Evolutionary conservation across 2,797 vertebrate species (phyloP).

Genomic region (Nyctalus aviator): DNA sequence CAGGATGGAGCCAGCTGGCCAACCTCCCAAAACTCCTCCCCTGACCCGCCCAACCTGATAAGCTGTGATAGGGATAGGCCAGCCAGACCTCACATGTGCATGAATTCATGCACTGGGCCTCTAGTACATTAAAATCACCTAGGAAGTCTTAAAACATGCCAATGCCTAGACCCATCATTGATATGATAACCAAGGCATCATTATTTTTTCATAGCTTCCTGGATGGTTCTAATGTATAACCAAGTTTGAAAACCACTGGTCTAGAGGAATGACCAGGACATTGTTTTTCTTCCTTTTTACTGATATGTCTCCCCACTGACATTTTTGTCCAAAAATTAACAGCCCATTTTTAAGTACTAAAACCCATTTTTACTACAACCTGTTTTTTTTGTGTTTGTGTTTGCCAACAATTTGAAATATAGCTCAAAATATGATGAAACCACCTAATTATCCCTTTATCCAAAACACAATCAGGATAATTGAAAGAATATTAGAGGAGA

Average conservation of each 20-base stretch:
- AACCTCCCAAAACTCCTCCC: too few relatives aligned
- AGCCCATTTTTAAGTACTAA: not conserved
- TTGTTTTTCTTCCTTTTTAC: not conserved
- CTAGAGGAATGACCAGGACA: not conserved
- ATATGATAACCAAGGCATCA: not conserved
- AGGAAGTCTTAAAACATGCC: not conserved
- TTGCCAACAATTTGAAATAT: constrained; percentile 31
- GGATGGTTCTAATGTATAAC: not conserved
- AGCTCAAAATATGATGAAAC: not conserved
- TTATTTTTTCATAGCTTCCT: not conserved
- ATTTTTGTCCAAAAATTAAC: not conserved
- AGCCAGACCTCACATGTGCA: too few relatives aligned
- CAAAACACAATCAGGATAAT: not conserved
- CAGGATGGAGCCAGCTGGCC: too few relatives aligned
- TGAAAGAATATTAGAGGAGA: not conserved
- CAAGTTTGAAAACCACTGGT: not conserved
- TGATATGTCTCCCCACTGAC: not conserved
- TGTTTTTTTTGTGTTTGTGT: not conserved
- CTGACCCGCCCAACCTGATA: too few relatives aligned
- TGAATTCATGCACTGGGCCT: too few relatives aligned
- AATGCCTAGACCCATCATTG: not conserved
- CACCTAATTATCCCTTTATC: not conserved
- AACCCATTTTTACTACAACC: not conserved
- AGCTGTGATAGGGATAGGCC: too few relatives aligned
- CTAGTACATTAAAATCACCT: not conserved